These are phyloP conservation scores for Argyra leucocephala DNA, from an alignment of 2,888 invertebrate genomes.

Conservation along the genomic window DNA sequence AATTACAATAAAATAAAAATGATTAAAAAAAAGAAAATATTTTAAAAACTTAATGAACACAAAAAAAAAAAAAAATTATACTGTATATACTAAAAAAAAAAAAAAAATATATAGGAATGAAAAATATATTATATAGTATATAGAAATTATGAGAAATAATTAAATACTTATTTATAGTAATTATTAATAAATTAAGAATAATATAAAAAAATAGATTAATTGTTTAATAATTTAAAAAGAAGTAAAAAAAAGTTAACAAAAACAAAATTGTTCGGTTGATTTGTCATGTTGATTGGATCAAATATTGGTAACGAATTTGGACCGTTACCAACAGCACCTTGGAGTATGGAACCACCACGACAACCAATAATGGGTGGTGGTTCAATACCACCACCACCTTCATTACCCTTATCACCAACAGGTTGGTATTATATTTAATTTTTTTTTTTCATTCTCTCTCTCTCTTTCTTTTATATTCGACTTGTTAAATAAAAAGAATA, in stretches of 20 bases:
- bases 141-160: no score
- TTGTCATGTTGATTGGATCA: slow-evolving; percentile 35
- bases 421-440: slow-evolving; percentile 34
- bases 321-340: slow-evolving; percentile 32
- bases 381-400: slow-evolving; percentile 42
- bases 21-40: not conserved
- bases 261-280: slow-evolving; percentile 12
- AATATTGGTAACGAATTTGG: slow-evolving; percentile 32
- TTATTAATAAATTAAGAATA: no score
- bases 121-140: no score
- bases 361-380: slow-evolving; percentile 28
- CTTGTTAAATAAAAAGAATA: not conserved
- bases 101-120: no score
- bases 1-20: no score
- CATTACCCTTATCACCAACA: slow-evolving; percentile 52
- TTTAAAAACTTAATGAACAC: not conserved
- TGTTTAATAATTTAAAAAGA: not conserved
- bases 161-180: not conserved
- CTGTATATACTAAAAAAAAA: not conserved
- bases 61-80: not conserved
- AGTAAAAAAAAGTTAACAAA: not conserved
- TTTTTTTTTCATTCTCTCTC: no score
- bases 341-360: slow-evolving; percentile 33
- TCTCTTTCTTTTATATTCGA: not conserved
- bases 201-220: not conserved